Evolutionary conservation across 2,113 vertebrate genomes (phyloP).

Genomic region (Phylloscopus trochilus): DNA sequence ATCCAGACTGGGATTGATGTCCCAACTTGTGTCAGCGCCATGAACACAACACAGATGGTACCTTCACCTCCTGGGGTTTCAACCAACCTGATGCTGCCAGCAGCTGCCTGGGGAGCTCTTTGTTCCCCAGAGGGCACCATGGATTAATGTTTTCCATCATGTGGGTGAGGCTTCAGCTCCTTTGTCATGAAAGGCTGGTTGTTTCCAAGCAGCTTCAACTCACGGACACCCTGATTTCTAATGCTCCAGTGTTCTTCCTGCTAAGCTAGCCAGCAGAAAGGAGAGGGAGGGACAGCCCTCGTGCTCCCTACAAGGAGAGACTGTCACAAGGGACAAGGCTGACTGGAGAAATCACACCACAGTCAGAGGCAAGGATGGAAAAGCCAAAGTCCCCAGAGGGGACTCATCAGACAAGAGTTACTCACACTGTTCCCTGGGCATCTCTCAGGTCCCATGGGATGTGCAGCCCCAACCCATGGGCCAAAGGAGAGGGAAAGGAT

Average conservation of each 20-base stretch:
- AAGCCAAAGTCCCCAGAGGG: not conserved
- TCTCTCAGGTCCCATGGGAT: not conserved
- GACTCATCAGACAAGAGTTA: not conserved
- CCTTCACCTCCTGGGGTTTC: not conserved
- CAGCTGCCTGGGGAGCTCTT: not conserved
- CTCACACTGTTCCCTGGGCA: not conserved
- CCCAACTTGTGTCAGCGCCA: not conserved
- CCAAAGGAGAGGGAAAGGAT: not conserved
- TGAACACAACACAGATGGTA: not conserved
- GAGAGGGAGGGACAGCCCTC: not conserved
- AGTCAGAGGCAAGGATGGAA: not conserved
- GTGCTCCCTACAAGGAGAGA: not conserved
- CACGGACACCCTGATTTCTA: not conserved
- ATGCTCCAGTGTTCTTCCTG: not conserved
- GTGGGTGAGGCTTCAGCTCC: not conserved
- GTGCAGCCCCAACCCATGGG: accelerated
- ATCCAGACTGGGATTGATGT: accelerated
- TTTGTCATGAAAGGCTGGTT: not conserved
- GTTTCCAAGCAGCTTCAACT: not conserved
- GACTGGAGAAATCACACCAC: not conserved
- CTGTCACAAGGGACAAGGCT: not conserved
- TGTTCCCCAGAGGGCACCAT: not conserved
- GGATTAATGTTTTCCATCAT: not conserved
- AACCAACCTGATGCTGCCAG: not conserved
- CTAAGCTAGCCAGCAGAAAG: not conserved